A percentile compares a stretch with the other conserved stretches of the same genome.
Conservation (phyloP, 53 echinoderm and acorn worm genomes). For the Echinarachnius parma region DNA sequence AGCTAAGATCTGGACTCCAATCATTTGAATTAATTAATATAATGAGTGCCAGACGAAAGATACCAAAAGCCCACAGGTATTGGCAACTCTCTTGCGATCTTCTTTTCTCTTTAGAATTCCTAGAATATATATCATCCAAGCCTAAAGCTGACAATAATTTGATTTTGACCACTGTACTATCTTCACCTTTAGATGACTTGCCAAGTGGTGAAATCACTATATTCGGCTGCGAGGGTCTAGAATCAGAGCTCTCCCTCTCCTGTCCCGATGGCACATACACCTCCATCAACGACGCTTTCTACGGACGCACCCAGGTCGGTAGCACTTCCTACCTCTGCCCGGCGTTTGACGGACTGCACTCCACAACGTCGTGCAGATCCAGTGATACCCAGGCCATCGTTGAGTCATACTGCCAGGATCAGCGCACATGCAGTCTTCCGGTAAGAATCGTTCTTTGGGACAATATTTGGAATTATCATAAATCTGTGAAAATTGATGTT, state of each 20-base stretch:
- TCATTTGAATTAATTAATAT: too few species aligned
- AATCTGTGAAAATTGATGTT: too few species aligned
- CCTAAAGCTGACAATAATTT: too few species aligned
- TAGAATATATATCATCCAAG: too few species aligned
- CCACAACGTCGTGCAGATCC: slow-evolving; percentile 50
- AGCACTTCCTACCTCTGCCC: slow-evolving; percentile 63
- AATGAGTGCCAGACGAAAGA: too few species aligned
- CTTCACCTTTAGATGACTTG: slow-evolving; percentile 57
- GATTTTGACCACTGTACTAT: too few species aligned
- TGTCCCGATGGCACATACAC: slow-evolving; percentile 71
- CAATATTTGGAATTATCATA: too few species aligned
- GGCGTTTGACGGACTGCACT: slow-evolving; percentile 40
- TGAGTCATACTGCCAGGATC: slow-evolving; percentile 71
- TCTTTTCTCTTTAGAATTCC: too few species aligned
- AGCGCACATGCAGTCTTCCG: slow-evolving; percentile 67
- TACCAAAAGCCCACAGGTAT: too few species aligned
- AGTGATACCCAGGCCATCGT: slow-evolving; percentile 66
- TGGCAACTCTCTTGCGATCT: too few species aligned
- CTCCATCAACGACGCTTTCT: slow-evolving; percentile 71
- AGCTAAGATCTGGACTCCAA: too few species aligned
- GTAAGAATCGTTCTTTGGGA: too few species aligned
- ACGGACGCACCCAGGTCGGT: slow-evolving; percentile 73
- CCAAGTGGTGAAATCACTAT: slow-evolving; percentile 62
- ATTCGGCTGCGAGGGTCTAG: slow-evolving; percentile 63
- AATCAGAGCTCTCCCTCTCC: slow-evolving; percentile 59